Evolutionary conservation across 2,888 invertebrate species (phyloP).

Genomic region (Nesidiocoris tenuis): DNA sequence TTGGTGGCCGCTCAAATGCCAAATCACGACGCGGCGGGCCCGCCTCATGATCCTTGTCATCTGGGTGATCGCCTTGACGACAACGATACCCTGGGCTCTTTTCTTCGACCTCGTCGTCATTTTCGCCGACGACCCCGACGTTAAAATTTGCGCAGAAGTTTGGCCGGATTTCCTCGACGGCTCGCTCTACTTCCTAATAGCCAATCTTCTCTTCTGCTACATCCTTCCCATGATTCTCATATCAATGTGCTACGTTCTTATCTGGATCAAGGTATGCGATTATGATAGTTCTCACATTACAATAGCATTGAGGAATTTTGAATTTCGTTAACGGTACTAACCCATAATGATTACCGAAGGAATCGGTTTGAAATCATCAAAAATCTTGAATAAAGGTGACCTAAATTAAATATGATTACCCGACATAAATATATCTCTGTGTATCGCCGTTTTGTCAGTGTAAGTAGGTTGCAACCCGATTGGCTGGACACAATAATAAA

Average conservation of each 20-base stretch:
- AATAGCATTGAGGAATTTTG: background rate
- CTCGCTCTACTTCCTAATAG: constrained; percentile 82
- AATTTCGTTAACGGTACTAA: background rate
- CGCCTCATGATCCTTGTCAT: constrained; percentile 84
- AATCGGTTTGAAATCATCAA: no score
- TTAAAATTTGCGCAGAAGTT: constrained; percentile 57
- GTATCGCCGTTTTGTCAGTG: no score
- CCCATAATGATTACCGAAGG: background rate
- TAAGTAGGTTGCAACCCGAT: no score
- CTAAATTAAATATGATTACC: no score
- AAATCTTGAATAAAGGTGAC: no score
- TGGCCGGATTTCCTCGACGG: constrained; percentile 85
- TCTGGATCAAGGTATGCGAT: constrained; percentile 72
- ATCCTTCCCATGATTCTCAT: constrained; percentile 87
- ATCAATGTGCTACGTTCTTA: constrained; percentile 86
- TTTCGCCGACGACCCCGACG: constrained; percentile 71
- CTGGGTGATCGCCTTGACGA: constrained; percentile 81
- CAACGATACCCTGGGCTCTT: constrained; percentile 87
- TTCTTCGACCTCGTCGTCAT: constrained; percentile 80
- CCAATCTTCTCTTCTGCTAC: constrained; percentile 86
- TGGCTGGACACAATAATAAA: no score
- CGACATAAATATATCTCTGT: no score
- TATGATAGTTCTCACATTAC: constrained; percentile 60
- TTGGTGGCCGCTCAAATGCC: constrained; percentile 89
- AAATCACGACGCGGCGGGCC: constrained; percentile 85